Evolutionary conservation across 2,113 vertebrate genomes (phyloP).

Genomic region (Pagrus major): DNA sequence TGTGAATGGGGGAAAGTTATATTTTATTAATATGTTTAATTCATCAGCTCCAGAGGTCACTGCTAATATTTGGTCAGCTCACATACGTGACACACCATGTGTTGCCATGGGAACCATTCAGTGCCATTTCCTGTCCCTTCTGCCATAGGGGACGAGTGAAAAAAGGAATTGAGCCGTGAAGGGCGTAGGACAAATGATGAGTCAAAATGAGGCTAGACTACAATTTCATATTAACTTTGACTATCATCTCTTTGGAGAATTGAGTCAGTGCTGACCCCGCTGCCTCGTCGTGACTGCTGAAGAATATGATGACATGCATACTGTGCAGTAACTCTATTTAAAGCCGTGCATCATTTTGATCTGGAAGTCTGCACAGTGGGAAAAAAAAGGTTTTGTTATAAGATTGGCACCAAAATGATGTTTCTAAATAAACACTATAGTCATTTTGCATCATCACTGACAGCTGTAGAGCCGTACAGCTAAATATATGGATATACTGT

Average conservation of each 20-base stretch:
- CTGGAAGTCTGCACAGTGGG: not conserved
- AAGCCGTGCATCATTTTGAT: not conserved
- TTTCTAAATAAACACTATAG: not conserved
- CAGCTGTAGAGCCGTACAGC: too few species aligned
- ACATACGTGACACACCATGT: not conserved
- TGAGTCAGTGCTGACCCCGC: not conserved
- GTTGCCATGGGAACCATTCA: slow-evolving; percentile 2
- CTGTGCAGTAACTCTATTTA: not conserved
- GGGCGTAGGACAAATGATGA: not conserved
- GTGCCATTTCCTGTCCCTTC: slow-evolving; percentile 4
- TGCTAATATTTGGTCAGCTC: slow-evolving; percentile 24
- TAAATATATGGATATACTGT: too few species aligned
- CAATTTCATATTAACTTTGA: not conserved
- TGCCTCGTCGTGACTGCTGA: not conserved
- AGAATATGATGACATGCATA: not conserved
- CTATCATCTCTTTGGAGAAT: not conserved
- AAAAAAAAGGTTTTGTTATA: not conserved
- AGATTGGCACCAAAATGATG: not conserved
- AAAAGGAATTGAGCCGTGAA: not conserved
- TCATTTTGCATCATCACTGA: too few species aligned
- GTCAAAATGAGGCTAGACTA: not conserved
- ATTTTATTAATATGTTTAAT: slow-evolving; percentile 17
- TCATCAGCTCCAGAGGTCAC: slow-evolving; percentile 8
- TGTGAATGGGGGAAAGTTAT: not conserved
- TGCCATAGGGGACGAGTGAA: not conserved